Evolutionary conservation across 2,888 invertebrate genomes (phyloP).

Genomic region (Entomobrya proxima): DNA sequence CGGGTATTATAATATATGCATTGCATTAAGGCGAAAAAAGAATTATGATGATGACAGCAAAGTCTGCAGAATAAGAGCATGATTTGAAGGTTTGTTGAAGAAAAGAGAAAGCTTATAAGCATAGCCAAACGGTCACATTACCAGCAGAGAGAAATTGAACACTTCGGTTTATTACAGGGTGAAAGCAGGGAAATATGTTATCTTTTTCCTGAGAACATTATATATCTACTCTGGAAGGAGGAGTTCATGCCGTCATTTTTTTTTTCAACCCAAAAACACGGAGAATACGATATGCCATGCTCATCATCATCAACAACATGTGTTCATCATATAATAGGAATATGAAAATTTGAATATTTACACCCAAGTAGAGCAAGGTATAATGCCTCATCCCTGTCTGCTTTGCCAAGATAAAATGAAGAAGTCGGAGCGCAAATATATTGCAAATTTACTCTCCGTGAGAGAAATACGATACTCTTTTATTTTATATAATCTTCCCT

Average conservation of each 20-base stretch:
- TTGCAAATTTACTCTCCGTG: neutral
- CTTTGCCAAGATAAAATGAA: neutral
- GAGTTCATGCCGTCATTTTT: neutral
- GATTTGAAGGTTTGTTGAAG: too few relatives aligned
- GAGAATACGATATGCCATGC: neutral
- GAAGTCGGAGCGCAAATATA: neutral
- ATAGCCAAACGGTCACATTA: too few relatives aligned
- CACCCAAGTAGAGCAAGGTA: too few relatives aligned
- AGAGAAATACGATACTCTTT: too few relatives aligned
- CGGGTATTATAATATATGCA: conserved; percentile 25
- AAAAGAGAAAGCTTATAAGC: too few relatives aligned
- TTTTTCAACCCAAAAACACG: neutral
- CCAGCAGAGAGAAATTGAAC: too few relatives aligned
- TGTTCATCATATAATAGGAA: neutral
- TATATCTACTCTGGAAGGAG: too few relatives aligned
- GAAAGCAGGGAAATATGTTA: too few relatives aligned
- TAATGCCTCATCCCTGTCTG: neutral
- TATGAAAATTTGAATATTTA: neutral
- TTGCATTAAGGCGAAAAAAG: conserved; percentile 41
- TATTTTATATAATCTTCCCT: too few relatives aligned
- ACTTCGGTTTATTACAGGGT: too few relatives aligned
- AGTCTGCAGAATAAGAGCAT: too few relatives aligned
- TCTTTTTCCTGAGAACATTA: too few relatives aligned
- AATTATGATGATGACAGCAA: conserved; percentile 39
- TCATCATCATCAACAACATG: neutral